Conservation (phyloP, 1,140 invertebrate species). For the Saccostrea glomerata region DNA sequence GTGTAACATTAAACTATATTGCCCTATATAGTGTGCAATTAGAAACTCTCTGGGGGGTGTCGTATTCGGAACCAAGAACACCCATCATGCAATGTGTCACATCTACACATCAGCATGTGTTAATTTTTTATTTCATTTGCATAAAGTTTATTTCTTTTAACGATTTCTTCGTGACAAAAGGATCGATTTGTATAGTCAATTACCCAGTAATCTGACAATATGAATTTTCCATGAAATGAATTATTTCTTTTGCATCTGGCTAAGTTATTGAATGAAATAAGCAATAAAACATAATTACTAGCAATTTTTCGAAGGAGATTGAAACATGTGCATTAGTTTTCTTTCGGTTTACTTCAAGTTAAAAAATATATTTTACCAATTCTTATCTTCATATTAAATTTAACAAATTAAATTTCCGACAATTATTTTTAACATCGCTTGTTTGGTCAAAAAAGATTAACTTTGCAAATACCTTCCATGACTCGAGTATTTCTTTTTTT, state of each 20-base stretch:
- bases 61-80: background rate
- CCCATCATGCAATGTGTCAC: background rate
- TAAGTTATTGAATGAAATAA: background rate
- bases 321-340: background rate
- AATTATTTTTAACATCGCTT: too few relatives aligned
- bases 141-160: background rate
- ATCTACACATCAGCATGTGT: background rate
- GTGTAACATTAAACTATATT: conserved; percentile 2
- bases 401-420: too few relatives aligned
- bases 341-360: too few relatives aligned
- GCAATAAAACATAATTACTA: background rate
- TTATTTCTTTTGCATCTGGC: background rate
- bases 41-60: background rate
- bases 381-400: too few relatives aligned
- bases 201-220: background rate
- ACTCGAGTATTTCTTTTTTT: too few relatives aligned
- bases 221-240: background rate
- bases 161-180: background rate
- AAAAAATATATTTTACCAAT: too few relatives aligned
- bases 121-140: background rate
- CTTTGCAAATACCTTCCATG: too few relatives aligned
- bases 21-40: background rate
- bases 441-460: too few relatives aligned
- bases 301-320: background rate
- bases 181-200: background rate